phyloP scores from a whole-genome alignment of 2,888 invertebrate genomes.

The Cryptocheilus praepositus region DNA sequence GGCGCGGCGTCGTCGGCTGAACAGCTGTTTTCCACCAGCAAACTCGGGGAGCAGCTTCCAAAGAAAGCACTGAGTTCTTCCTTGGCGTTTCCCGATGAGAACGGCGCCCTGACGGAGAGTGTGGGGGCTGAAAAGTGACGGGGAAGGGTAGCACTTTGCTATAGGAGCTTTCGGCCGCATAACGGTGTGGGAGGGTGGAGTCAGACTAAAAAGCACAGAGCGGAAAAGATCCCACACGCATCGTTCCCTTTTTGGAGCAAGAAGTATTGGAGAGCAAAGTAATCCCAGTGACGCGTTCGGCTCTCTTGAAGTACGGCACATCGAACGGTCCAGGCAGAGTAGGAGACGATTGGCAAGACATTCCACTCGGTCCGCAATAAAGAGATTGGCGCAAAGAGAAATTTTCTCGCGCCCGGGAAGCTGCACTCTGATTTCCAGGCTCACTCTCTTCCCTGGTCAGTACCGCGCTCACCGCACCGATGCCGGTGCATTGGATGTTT shows the following conservation, averaged over 20 bases:
- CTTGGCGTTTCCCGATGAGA: neutral
- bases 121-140: neutral
- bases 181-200: neutral
- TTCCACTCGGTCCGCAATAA: too few species aligned
- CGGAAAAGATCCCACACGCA: too few species aligned
- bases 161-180: neutral
- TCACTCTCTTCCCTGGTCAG: constrained; percentile 1
- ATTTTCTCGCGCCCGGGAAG: neutral
- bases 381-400: too few species aligned
- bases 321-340: too few species aligned
- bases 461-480: neutral
- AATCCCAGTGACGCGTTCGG: too few species aligned
- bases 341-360: too few species aligned
- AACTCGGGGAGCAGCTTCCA: neutral
- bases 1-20: neutral
- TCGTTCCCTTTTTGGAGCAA: too few species aligned
- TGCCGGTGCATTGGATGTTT: constrained; percentile 1
- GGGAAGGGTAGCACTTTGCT: neutral
- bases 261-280: too few species aligned
- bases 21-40: neutral
- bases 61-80: neutral
- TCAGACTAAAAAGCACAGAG: too few species aligned
- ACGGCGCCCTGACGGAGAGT: neutral
- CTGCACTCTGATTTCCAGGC: constrained; percentile 1
- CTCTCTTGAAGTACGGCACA: too few species aligned